Evolutionary conservation across 2,888 invertebrate species (phyloP).

Genomic region (Nephrotoma guestfalica): DNA sequence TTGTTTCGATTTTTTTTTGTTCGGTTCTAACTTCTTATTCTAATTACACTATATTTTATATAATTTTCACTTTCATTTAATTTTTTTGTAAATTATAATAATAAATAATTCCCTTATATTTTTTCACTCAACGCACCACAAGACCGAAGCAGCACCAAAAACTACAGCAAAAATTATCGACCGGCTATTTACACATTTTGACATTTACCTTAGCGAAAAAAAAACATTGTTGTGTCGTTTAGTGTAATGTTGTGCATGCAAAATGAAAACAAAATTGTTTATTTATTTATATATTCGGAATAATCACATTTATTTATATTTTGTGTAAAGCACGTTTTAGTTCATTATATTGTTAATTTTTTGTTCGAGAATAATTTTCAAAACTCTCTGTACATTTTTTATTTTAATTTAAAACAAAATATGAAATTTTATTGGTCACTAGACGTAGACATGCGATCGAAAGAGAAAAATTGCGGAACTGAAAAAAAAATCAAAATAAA

Average conservation of each 20-base stretch:
- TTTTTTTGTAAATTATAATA: not conserved
- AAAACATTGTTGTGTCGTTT: not conserved
- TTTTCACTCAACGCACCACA: not conserved
- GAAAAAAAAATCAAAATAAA: not conserved
- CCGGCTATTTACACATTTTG: not conserved
- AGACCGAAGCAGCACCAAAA: not conserved
- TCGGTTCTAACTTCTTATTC: not conserved
- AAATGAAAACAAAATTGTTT: not conserved
- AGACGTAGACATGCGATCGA: not conserved
- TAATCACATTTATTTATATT: not conserved
- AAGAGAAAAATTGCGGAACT: not conserved
- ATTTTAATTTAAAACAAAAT: not conserved
- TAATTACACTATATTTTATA: not conserved
- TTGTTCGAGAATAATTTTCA: not conserved
- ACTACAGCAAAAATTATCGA: not conserved
- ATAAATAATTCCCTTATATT: not conserved
- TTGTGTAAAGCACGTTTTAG: not conserved
- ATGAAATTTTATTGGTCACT: not conserved
- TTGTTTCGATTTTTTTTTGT: not conserved
- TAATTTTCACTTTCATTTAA: not conserved
- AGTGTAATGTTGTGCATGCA: not conserved
- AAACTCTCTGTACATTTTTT: not conserved
- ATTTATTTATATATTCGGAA: not conserved
- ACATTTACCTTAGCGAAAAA: not conserved
- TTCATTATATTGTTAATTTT: not conserved